Percentiles rank a stretch among this genome's conserved stretches.
Conservation (phyloP, 1,140 invertebrate genomes). For the Hyles vespertilio region DNA sequence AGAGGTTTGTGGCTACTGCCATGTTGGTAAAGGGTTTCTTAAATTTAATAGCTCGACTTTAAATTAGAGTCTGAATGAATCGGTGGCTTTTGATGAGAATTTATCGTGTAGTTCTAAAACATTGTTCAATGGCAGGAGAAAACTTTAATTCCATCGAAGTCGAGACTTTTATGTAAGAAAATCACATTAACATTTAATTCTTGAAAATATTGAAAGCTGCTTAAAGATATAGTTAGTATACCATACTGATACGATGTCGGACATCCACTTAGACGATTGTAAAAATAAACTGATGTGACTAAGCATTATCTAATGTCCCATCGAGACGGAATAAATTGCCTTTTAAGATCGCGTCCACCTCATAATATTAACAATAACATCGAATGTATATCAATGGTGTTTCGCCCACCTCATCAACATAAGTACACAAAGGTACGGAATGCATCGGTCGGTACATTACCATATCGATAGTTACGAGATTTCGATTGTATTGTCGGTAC, state of each 20-base stretch:
- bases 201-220: too few relatives aligned
- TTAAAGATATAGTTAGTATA: neutral
- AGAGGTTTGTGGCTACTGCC: constrained; percentile 44
- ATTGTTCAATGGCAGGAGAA: neutral
- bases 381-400: constrained; percentile 66
- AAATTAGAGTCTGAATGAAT: constrained; percentile 32
- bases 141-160: neutral
- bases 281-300: constrained; percentile 21
- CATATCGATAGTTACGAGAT: constrained; percentile 54
- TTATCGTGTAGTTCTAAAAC: constrained; percentile 35
- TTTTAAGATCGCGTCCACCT: constrained; percentile 60
- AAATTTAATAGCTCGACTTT: constrained; percentile 55
- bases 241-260: too few relatives aligned
- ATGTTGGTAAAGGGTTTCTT: constrained; percentile 33
- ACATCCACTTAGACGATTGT: too few relatives aligned
- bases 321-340: constrained; percentile 59
- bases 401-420: constrained; percentile 72
- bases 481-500: constrained; percentile 61
- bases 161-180: constrained; percentile 6
- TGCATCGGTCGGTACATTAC: constrained; percentile 56
- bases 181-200: too few relatives aligned
- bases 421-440: constrained; percentile 68
- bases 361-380: constrained; percentile 65
- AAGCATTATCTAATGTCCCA: constrained; percentile 47
- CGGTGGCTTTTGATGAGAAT: constrained; percentile 48